These are phyloP conservation scores for Forficula auricularia DNA, from an alignment of 1,140 invertebrate species.

Conservation along the genomic window DNA sequence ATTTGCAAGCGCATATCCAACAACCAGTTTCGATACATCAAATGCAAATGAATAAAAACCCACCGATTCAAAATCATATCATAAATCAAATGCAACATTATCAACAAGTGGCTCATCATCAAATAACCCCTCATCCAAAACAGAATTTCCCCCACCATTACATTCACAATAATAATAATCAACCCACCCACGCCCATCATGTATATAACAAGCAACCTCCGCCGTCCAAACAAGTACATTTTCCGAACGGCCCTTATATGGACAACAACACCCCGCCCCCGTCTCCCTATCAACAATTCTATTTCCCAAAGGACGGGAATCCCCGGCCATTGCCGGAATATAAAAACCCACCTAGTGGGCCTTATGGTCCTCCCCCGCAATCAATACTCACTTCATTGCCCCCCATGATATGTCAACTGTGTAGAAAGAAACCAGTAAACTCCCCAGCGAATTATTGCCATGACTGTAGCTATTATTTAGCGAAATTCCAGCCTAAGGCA, in stretches of 20 bases:
- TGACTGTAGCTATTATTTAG: conserved; percentile 84
- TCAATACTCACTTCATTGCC: too few relatives aligned
- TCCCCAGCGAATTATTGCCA: conserved; percentile 62
- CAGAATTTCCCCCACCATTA: too few relatives aligned
- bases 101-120: background rate
- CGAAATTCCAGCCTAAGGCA: conserved; percentile 50
- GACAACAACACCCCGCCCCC: too few relatives aligned
- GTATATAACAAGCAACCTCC: background rate
- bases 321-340: background rate
- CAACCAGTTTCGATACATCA: background rate
- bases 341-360: background rate
- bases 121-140: too few relatives aligned
- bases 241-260: background rate
- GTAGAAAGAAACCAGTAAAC: conserved; percentile 59
- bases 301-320: background rate
- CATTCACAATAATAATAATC: background rate
- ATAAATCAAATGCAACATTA: background rate
- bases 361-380: background rate
- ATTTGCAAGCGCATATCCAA: too few relatives aligned
- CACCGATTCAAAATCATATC: background rate
- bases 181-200: background rate
- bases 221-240: background rate
- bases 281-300: background rate
- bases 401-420: conserved; percentile 52
- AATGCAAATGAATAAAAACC: background rate